Conservation (phyloP, 2,888 invertebrate genomes). For the Sinhomidia bicolor region DNA sequence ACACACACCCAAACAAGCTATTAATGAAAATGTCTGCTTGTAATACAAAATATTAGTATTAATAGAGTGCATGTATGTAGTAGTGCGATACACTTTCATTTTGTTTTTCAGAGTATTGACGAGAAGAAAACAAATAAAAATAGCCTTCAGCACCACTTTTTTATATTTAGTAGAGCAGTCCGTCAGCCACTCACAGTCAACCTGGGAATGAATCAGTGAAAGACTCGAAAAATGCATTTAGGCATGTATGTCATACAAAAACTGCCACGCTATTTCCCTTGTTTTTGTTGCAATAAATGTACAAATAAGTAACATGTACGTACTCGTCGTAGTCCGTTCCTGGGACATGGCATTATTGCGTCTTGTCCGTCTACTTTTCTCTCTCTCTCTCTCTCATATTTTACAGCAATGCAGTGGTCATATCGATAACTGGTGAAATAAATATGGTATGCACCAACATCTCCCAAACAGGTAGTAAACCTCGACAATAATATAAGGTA, state of each 20-base stretch:
- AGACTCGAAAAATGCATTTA: constrained; percentile 10
- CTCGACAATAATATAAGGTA: neutral
- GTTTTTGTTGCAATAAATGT: constrained; percentile 39
- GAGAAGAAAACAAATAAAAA: constrained; percentile 31
- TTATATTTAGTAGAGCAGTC: constrained; percentile 1
- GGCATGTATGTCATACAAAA: neutral
- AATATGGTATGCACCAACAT: neutral
- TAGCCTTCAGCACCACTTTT: constrained; percentile 12
- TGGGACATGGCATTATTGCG: constrained; percentile 42
- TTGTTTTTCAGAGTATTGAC: constrained; percentile 27
- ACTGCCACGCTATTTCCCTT: neutral
- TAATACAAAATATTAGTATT: neutral
- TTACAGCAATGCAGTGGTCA: constrained; percentile 69
- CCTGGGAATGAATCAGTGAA: neutral
- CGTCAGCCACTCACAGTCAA: neutral
- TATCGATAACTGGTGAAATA: constrained; percentile 48
- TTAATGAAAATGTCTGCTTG: neutral
- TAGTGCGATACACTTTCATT: no score
- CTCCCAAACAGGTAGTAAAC: constrained; percentile 30
- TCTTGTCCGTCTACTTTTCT: constrained; percentile 27
- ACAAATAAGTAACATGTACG: constrained; percentile 41
- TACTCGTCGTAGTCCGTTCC: constrained; percentile 26
- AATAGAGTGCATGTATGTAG: neutral
- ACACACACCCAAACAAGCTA: neutral
- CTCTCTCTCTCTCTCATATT: neutral